These are phyloP conservation scores for Loripinus fragilis DNA, from an alignment of 2,888 invertebrate species.

Conservation along the genomic window DNA sequence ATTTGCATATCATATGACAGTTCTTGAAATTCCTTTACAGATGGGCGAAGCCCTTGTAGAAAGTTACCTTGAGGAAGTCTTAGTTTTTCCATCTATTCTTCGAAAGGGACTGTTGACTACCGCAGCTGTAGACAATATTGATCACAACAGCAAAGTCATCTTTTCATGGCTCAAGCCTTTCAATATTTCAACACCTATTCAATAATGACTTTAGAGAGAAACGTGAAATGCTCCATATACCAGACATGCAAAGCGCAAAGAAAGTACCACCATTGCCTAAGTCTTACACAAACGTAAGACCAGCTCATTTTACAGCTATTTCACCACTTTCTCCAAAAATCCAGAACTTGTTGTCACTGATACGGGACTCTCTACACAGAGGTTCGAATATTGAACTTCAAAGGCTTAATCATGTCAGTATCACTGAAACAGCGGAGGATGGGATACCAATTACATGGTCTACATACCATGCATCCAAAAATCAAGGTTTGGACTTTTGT, in stretches of 20 bases:
- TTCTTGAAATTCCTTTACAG: constrained; percentile 59
- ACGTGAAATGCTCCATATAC: constrained; percentile 20
- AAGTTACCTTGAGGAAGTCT: constrained; percentile 39
- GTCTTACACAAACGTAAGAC: neutral
- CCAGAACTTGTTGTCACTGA: neutral
- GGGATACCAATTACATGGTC: neutral
- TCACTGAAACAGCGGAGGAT: neutral
- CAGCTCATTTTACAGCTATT: neutral
- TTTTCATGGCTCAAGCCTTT: constrained; percentile 59
- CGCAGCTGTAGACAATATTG: constrained; percentile 62
- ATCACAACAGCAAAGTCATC: constrained; percentile 47
- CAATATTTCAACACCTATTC: constrained; percentile 47
- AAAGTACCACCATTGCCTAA: neutral
- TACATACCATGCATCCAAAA: neutral
- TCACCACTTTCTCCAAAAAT: neutral
- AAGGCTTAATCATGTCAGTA: neutral
- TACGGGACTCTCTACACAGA: neutral
- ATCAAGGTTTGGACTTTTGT: neutral
- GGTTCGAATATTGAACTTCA: neutral
- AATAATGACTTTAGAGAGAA: neutral
- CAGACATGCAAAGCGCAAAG: neutral
- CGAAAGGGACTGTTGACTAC: constrained; percentile 59
- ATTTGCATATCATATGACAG: constrained; percentile 62
- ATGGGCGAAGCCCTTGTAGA: constrained; percentile 42
- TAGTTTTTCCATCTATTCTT: constrained; percentile 47